Percentiles rank a stretch among this genome's conserved stretches.
phyloP scores from a whole-genome alignment of 2,797 vertebrate genomes.

The Bryconaethiops microstoma region DNA sequence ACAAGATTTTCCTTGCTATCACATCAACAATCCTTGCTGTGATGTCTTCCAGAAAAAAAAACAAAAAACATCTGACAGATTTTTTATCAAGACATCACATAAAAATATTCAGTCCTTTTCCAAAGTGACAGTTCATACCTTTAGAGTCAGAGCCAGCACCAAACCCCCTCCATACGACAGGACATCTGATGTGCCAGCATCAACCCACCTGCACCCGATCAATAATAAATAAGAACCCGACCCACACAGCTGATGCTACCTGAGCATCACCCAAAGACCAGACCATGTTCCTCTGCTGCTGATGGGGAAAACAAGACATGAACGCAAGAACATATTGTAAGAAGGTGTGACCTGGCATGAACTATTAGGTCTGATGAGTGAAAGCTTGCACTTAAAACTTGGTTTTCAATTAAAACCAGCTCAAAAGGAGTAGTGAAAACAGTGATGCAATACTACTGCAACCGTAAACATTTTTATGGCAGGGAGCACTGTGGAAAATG shows the following conservation, averaged over 20 bases:
- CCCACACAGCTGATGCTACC: slow-evolving; percentile 40
- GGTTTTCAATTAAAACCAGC: background rate
- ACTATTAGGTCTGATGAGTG: background rate
- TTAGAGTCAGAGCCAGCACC: slow-evolving; percentile 32
- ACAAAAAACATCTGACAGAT: slow-evolving; percentile 28
- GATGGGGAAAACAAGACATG: slow-evolving; percentile 6
- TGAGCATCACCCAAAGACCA: background rate
- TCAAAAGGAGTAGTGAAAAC: background rate
- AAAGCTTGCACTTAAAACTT: background rate
- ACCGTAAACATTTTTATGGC: slow-evolving; percentile 8
- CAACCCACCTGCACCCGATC: slow-evolving; percentile 45
- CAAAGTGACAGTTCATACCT: slow-evolving; percentile 43
- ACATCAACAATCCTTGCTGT: slow-evolving; percentile 3
- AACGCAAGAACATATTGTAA: background rate
- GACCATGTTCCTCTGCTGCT: background rate
- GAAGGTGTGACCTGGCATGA: background rate
- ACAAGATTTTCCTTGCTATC: background rate
- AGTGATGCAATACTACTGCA: slow-evolving; percentile 1
- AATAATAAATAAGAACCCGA: slow-evolving; percentile 33
- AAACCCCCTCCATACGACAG: slow-evolving; percentile 30
- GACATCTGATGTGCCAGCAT: slow-evolving; percentile 26
- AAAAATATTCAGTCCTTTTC: slow-evolving; percentile 34
- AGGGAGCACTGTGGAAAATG: background rate
- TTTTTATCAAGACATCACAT: slow-evolving; percentile 49
- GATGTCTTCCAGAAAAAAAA: background rate